Percentiles rank a stretch among this genome's conserved stretches.
phyloP scores from a whole-genome alignment of 2,888 invertebrate species.

The Stenoptilia bipunctidactyla region DNA sequence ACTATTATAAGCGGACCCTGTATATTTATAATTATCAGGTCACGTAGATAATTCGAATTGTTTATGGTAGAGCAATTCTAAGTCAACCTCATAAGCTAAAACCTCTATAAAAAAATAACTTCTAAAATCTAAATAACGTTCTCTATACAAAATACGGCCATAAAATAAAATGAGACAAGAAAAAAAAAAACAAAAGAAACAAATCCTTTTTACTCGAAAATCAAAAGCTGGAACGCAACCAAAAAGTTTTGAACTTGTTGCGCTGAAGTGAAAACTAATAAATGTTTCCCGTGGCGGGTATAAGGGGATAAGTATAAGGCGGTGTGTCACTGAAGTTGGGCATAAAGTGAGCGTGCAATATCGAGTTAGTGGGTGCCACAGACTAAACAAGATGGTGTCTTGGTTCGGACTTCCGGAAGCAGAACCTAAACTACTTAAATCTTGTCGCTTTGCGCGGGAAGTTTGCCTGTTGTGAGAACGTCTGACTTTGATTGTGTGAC shows the following conservation, averaged over 20 bases:
- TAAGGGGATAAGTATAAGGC: too few species aligned
- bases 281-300: conserved; percentile 40
- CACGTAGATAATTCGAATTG: too few species aligned
- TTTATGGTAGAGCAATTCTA: too few species aligned
- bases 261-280: conserved; percentile 41
- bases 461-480: too few species aligned
- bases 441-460: conserved; percentile 50
- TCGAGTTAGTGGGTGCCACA: conserved; percentile 54
- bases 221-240: background rate
- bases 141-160: too few species aligned
- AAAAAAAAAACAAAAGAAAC: background rate
- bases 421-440: conserved; percentile 63
- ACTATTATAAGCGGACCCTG: too few species aligned
- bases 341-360: conserved; percentile 62
- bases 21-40: too few species aligned
- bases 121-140: too few species aligned
- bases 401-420: conserved; percentile 24
- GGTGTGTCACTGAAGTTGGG: conserved; percentile 49
- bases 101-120: too few species aligned
- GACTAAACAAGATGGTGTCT: conserved; percentile 42
- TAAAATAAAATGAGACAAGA: too few species aligned
- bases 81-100: too few species aligned
- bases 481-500: too few species aligned
- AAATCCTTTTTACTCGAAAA: background rate
- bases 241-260: conserved; percentile 41